Evolutionary conservation across 1,140 invertebrate species (phyloP), one percentile per base, ranked within the genome.

Genomic region (Pemphigus obesinymphae): DNA sequence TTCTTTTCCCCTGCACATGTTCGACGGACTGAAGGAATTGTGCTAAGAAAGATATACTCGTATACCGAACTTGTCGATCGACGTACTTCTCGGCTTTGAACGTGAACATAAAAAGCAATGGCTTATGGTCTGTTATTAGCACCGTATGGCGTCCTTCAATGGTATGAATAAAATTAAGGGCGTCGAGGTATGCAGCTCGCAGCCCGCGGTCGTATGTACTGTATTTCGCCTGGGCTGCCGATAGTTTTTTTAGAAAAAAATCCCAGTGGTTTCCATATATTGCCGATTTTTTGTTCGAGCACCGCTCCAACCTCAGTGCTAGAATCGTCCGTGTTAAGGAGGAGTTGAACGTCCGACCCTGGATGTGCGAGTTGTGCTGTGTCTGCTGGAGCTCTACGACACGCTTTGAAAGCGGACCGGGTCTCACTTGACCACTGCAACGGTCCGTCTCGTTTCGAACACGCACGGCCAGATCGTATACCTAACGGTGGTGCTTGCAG

Each of bases 161-260:
- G 20, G 86, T 84, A 45, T 85, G 82, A 31, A 83, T 61, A 70
- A 87, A 88, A 75, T 82, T 83, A 70, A 85, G 84, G 3, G 86
- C 82, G 3, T 84, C 78, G 6, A 31, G 40, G 75, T 85, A 86
- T 8, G 86, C 84, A 2, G 86, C 86, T 15, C 86, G 68, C 0
- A 89, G 82, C 84, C 88, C 86, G 5, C 86, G 82, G 83, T 88
- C 85, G 61, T 87, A 87, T 2, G 86, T 83, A n/a, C 61, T 83
- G 50, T 86, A 86, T 4, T 31, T 45, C 1, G 31, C n/a, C 63
- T 83, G 45, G 0, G 82, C 15, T 13, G 17, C 58, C 70, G 8
- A 29, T 0, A 83, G 17, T n/a, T 7, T 61, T 82, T 0, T 40
- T 34, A 0, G 87, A 88, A 66, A 87, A 88, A 81, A 88, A 88